A percentile compares a stretch with the other conserved stretches of the same genome.
These are phyloP conservation scores for Meta bourneti DNA, from an alignment of 2,888 invertebrate genomes.

Conservation along the genomic window DNA sequence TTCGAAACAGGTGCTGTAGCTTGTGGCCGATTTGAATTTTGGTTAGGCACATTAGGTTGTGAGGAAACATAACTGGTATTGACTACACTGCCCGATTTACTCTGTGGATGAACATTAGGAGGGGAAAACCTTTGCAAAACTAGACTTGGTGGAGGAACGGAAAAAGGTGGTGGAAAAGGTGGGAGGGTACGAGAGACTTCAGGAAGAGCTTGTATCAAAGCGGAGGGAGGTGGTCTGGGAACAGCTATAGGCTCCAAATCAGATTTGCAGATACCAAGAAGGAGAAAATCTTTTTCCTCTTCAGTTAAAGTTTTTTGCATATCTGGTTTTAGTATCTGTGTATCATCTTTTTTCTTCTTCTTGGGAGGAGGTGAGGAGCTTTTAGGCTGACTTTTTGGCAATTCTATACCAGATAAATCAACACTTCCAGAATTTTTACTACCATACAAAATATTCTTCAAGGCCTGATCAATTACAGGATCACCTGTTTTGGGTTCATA, in stretches of 20 bases:
- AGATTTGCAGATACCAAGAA: conserved; percentile 64
- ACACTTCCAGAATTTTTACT: neutral
- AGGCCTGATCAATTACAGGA: conserved; percentile 2
- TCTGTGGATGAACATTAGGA: neutral
- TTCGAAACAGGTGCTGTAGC: neutral
- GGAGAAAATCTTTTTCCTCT: conserved; percentile 67
- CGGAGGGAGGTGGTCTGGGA: conserved; percentile 62
- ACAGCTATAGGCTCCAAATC: conserved; percentile 62
- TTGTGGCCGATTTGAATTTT: neutral
- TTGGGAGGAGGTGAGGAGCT: neutral
- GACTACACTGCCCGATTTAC: neutral
- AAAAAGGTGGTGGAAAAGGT: conserved; percentile 14
- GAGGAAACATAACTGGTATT: neutral
- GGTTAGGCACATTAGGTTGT: neutral
- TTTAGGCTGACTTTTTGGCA: neutral
- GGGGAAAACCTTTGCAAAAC: conserved; percentile 8
- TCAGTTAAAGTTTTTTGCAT: conserved; percentile 26
- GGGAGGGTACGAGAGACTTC: neutral
- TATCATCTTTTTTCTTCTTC: neutral
- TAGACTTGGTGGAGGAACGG: neutral
- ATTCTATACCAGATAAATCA: conserved; percentile 5
- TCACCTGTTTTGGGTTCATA: neutral
- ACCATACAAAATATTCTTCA: conserved; percentile 24
- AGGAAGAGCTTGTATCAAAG: conserved; percentile 19
- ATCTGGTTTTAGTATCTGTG: neutral